Evolutionary conservation across 2,113 vertebrate genomes (phyloP), one percentile per base, ranked within the genome.

Genomic region (Sinocyclocheilus grahami): DNA sequence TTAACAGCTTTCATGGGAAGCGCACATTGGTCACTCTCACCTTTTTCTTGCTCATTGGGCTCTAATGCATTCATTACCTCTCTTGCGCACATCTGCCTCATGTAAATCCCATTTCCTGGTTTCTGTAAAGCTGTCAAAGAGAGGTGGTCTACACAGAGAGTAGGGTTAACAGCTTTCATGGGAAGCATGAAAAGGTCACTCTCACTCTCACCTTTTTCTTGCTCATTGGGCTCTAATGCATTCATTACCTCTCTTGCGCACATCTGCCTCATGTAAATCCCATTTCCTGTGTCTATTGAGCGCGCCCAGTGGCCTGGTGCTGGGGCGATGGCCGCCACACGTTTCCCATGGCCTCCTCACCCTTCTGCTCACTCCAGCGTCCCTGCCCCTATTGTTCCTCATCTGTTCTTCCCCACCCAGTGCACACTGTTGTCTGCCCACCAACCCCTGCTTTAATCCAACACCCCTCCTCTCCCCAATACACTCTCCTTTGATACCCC

Each of bases 291-390:
- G 82, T 74, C 86, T 85, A 86, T 86, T 84, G 78, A 89, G 63
- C 33, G 53, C 62, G 87, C 67, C 84, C 87, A 85, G 75, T 55
- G 63, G 85, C 75, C 89, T 58, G 84, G 76, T 48, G 83, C 78
- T 86, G 65, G 55, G 69, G 55, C 22, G 81, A 78, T 79, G 33
- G 62, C 65, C 3, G 69, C 63, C 86, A 84, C 89, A 89, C 82
- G 87, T 90, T 90, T 89, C 89, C 85, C 88, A 85, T 90, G 85
- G 85, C 86, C 82, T 89, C 84, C 69, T 89, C 78, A 90, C 82
- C 87, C 82, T 89, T 88, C 37, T 78, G 83, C 86, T 86, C 86
- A 58, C 76, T 84, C 76, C 75, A 86, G 77, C 78, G 22, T 86
- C 84, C 84, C 86, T 77, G 77, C 27, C 78, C 72, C 86, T 63